A percentile compares a stretch with the other conserved stretches of the same genome.
Conservation (phyloP, 2,888 invertebrate species). For the Polymixis lichenea region DNA sequence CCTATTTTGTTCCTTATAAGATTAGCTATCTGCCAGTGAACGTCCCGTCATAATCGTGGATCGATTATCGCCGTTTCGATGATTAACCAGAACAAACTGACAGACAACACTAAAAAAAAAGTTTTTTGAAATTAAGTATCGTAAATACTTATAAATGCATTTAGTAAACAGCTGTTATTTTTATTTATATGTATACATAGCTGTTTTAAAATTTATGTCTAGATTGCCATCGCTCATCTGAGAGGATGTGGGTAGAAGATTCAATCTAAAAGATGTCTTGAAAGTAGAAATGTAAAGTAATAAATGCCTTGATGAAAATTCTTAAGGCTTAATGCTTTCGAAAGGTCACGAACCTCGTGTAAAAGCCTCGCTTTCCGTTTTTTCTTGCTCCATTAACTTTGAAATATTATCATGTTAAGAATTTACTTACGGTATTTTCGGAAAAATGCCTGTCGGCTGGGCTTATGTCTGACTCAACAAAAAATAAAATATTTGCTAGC, state of each 20-base stretch:
- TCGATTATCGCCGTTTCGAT: no score
- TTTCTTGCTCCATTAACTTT: conserved; percentile 52
- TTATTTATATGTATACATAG: no score
- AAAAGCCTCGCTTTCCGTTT: conserved; percentile 36
- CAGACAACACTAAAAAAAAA: no score
- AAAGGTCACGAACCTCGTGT: conserved; percentile 41
- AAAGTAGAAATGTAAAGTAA: conserved; percentile 14
- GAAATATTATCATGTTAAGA: conserved; percentile 47
- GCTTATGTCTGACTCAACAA: neutral
- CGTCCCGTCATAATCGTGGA: no score
- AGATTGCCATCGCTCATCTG: conserved; percentile 14
- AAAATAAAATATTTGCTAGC: neutral
- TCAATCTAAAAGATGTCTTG: conserved; percentile 23
- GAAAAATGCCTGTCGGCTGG: conserved; percentile 4
- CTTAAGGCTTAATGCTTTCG: conserved; percentile 35
- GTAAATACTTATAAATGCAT: no score
- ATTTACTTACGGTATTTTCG: conserved; percentile 42
- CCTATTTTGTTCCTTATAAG: no score
- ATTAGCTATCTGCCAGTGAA: no score
- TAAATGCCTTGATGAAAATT: conserved; percentile 37
- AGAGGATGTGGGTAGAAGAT: neutral
- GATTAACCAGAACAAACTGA: no score
- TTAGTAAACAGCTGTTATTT: no score
- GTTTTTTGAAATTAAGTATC: no score
- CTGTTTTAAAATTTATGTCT: neutral